Base-by-base conservation (phyloP, 2,888 invertebrate genomes). In the Galerucella calmariensis region DNA sequence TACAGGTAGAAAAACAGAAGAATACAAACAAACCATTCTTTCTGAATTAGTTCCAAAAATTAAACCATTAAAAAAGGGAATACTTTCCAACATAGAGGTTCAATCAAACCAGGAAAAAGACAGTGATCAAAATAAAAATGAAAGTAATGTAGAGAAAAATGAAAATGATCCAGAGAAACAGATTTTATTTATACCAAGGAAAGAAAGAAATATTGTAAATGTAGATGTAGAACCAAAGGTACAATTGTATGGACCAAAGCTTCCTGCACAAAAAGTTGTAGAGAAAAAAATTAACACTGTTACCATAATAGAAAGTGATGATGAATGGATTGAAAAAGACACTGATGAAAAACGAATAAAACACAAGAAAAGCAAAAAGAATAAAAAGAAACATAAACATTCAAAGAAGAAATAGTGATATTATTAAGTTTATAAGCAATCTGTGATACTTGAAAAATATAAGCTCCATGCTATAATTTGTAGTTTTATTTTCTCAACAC, bases 1-100 rank as follows among this genome's bases (percentile, higher is more conserved):
- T 73, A 77, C 81, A 58, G 77, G 79, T 46, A 77, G 71, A 41
- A 61, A 70, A 51, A 78, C 81, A 58, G 82, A 84, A 69, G 81
- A 83, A 75, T 75, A 86, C 68, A 84, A 84, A 77, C 79, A 80
- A 56, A 82, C 79, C 67, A 79, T 87, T 41, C 72, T 87, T 56
- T 83, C 83, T 1, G 86, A 87, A 58, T 79, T 86, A 51, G 69
- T 84, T 24, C 86, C 87, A 16, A 86, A 85, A 82, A 87, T 87
- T 75, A 86, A 84, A 79, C 85, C 85, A 16, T 77, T 83, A 2
- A 87, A 85, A 80, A 83, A 85, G 75, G 87, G 87, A 11, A 85
- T 87, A 73, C 81, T 87, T 46, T 87, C 87, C 6, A 84, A 86
- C 67, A 77, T 87, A n/a, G 77, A 73, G 62, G 80, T 81, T 46